phyloP scores from a whole-genome alignment of 1,140 invertebrate species.

The Papilio machaon region DNA sequence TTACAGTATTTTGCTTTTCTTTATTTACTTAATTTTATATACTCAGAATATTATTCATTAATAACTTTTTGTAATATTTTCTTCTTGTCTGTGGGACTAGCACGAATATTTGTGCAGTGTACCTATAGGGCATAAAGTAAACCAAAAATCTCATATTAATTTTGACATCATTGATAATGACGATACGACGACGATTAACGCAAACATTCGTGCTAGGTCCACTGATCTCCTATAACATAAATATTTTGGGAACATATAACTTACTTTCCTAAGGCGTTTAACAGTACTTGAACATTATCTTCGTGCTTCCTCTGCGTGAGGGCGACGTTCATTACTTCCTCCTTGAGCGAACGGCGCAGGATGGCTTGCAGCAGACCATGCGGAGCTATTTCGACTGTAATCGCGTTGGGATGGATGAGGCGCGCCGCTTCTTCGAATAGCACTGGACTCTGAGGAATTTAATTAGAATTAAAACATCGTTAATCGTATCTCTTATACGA shows the following conservation, averaged over 20 bases:
- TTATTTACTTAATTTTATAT: too few species aligned
- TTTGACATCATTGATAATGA: too few species aligned
- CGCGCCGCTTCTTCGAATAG: constrained; percentile 92
- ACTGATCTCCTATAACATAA: too few species aligned
- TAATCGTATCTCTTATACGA: not conserved
- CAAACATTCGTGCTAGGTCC: too few species aligned
- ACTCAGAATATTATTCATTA: too few species aligned
- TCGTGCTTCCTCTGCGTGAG: constrained; percentile 89
- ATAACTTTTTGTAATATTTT: too few species aligned
- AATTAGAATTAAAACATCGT: not conserved
- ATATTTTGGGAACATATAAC: constrained; percentile 48
- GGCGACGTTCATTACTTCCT: constrained; percentile 87
- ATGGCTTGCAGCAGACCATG: constrained; percentile 91
- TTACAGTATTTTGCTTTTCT: too few species aligned
- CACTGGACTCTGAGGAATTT: constrained; percentile 84
- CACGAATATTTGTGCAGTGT: too few species aligned
- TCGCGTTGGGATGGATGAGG: constrained; percentile 89
- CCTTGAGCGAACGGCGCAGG: constrained; percentile 83
- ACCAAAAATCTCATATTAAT: too few species aligned
- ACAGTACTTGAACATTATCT: constrained; percentile 88
- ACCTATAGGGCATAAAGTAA: too few species aligned
- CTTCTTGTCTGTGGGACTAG: too few species aligned
- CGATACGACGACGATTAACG: too few species aligned
- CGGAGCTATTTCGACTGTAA: constrained; percentile 92
- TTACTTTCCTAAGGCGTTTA: constrained; percentile 88